These are phyloP conservation scores for Lerema accius DNA, from an alignment of 1,140 invertebrate genomes.

Conservation along the genomic window DNA sequence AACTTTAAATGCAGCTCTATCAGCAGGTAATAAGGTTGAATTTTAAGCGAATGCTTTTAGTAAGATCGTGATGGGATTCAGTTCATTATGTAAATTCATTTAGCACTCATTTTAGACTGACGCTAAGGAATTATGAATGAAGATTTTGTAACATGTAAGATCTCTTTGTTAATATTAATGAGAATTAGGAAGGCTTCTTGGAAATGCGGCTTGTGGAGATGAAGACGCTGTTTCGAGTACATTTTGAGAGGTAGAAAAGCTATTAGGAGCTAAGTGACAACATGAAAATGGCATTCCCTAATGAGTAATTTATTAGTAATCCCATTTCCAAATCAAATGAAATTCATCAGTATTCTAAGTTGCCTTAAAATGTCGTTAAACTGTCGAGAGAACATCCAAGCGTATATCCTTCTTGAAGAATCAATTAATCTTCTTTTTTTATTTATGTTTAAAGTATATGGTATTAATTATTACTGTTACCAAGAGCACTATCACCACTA, in stretches of 20 bases:
- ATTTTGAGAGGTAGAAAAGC: not conserved
- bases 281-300: not conserved
- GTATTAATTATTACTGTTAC: too few species aligned
- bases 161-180: conserved; percentile 5
- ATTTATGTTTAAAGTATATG: too few species aligned
- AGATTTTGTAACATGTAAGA: conserved; percentile 4
- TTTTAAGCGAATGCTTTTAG: not conserved
- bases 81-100: conserved; percentile 24
- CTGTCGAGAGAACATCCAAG: too few species aligned
- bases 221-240: not conserved
- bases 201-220: not conserved
- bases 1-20: not conserved
- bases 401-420: too few species aligned
- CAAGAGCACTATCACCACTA: too few species aligned
- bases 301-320: not conserved
- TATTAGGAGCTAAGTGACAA: not conserved
- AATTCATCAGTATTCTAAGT: too few species aligned
- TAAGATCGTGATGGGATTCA: not conserved
- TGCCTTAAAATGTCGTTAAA: too few species aligned
- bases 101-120: conserved; percentile 16
- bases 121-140: conserved; percentile 3
- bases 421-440: too few species aligned
- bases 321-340: not conserved
- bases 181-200: not conserved
- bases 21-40: conserved; percentile 4